Conservation (phyloP, 2,888 invertebrate species). For the Epistrophella euchroma region DNA sequence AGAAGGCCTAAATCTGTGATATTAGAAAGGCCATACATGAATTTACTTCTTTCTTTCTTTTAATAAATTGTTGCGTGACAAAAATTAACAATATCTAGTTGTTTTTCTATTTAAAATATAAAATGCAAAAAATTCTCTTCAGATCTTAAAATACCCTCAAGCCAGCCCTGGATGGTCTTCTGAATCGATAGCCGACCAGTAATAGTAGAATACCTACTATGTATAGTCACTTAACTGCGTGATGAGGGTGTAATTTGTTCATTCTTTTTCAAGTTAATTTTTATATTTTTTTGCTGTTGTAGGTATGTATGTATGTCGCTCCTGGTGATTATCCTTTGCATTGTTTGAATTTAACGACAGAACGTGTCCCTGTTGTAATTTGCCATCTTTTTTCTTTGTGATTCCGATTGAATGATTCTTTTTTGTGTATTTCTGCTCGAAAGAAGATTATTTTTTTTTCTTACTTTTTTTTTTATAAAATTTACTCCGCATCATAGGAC, state of each 20-base stretch:
- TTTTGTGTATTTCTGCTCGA: constrained; percentile 25
- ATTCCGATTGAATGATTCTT: constrained; percentile 71
- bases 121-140: no score
- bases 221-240: constrained; percentile 70
- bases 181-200: constrained; percentile 43
- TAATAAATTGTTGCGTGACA: no score
- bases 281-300: constrained; percentile 28
- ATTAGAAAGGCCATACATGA: no score
- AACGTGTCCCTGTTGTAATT: constrained; percentile 74
- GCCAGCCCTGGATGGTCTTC: neutral
- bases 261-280: constrained; percentile 49
- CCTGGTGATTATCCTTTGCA: constrained; percentile 67
- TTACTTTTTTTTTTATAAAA: neutral
- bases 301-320: neutral
- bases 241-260: constrained; percentile 71
- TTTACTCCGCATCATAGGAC: constrained; percentile 9
- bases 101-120: neutral
- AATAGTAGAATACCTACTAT: neutral
- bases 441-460: constrained; percentile 22
- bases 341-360: constrained; percentile 67
- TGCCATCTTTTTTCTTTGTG: constrained; percentile 76
- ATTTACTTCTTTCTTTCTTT: no score
- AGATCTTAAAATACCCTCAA: neutral
- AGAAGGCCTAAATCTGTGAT: no score
- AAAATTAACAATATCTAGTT: no score